Evolutionary conservation across 2,888 invertebrate genomes (phyloP).

Genomic region (Rugalucina vietnamica): DNA sequence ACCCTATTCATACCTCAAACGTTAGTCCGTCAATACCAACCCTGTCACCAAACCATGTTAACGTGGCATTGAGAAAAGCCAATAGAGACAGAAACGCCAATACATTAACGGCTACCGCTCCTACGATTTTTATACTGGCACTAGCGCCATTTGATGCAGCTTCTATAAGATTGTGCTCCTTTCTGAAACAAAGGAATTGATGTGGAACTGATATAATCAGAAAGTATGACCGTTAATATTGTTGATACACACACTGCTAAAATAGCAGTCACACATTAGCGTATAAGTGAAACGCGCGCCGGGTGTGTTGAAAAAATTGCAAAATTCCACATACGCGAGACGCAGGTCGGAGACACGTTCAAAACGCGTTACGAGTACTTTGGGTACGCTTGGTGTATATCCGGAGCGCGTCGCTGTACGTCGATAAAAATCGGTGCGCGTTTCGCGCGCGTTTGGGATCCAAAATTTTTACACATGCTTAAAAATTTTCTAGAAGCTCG

Average conservation of each 20-base stretch:
- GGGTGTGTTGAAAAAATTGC: no score
- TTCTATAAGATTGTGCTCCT: constrained; percentile 93
- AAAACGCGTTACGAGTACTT: no score
- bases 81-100: constrained; percentile 96
- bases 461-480: no score
- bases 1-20: constrained; percentile 52
- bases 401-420: no score
- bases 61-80: constrained; percentile 91
- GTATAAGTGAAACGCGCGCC: no score
- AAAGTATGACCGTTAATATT: neutral
- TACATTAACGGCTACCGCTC: constrained; percentile 95
- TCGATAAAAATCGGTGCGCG: no score
- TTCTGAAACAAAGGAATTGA: constrained; percentile 87
- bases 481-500: no score
- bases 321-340: neutral
- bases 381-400: no score
- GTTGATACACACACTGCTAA: no score
- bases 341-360: neutral
- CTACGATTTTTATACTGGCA: constrained; percentile 91
- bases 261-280: no score
- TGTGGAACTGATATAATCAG: neutral
- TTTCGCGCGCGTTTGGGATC: no score
- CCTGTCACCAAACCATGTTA: constrained; percentile 86
- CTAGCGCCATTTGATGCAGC: constrained; percentile 96
- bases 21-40: constrained; percentile 87